phyloP scores from a whole-genome alignment of 1,140 invertebrate species.

The Megalonaias nervosa region DNA sequence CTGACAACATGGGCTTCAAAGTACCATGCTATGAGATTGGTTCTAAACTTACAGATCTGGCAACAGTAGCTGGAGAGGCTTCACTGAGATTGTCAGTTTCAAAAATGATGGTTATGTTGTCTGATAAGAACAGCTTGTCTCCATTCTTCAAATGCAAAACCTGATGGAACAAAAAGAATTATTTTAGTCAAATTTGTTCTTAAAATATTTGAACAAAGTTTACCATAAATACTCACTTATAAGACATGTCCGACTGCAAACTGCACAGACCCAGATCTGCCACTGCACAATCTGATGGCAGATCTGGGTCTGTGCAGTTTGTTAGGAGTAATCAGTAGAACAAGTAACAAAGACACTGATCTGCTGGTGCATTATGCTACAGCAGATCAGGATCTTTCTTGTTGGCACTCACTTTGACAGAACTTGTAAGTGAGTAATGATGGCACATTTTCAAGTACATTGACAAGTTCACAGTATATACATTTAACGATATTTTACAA shows the following conservation, averaged over 20 bases:
- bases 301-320: not conserved
- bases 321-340: not conserved
- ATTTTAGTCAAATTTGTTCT: not conserved
- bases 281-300: not conserved
- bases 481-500: too few relatives aligned
- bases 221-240: not conserved
- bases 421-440: too few relatives aligned
- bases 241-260: not conserved
- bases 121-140: constrained; percentile 67
- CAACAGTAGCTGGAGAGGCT: constrained; percentile 66
- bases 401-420: too few relatives aligned
- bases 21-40: too few relatives aligned
- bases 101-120: constrained; percentile 70
- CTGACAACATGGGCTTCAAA: too few relatives aligned
- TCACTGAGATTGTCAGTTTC: constrained; percentile 65
- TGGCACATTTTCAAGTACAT: too few relatives aligned
- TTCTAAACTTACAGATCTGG: constrained; percentile 62
- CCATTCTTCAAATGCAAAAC: constrained; percentile 69
- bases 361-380: too few relatives aligned
- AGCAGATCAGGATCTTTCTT: too few relatives aligned
- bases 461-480: too few relatives aligned
- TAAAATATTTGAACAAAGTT: not conserved
- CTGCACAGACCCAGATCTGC: not conserved
- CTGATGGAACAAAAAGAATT: constrained; percentile 40
- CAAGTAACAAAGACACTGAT: too few relatives aligned